Base-by-base conservation (phyloP, 1,140 invertebrate genomes). In the Trichonephila inaurata region DNA sequence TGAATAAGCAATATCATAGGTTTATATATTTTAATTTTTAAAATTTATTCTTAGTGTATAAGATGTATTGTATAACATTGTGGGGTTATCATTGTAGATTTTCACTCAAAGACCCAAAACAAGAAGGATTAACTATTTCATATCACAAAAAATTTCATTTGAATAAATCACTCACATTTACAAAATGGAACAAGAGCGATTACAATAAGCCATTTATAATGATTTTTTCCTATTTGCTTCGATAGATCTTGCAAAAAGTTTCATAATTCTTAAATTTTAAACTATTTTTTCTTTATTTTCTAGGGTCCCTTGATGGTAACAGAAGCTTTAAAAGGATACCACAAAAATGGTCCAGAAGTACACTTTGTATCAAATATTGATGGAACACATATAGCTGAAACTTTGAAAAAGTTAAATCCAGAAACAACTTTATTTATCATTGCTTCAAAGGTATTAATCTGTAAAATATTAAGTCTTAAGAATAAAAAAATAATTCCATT, bases 291-390 rank as follows among this genome's bases (percentile, higher is more conserved):
- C 0, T 51, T 40, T 14, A 51, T 89, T 51, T 72, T 85, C 16
- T 95, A 98, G 97, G 99, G 99, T 51, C 99, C 99, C 2, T 96
- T 99, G 33, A 99, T 99, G 99, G 99, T 99, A 14, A 99, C 99
- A 0, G 99, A 99, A 96, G 99, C 99, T 6, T 96, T 99, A 44
- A 99, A 99, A 95, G 97, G 98, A 18, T 99, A 98, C 96, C 95
- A 96, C 58, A 81, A 33, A 19, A 77, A 24, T 95, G 98, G 99
- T 18, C 97, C 99, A 19, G 97, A 97, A 95, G 97, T 99, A 61
- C 99, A 99, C 96, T 99, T 99, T 96, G 98, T 99, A 0, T 99
- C 99, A 2, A 99, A 99, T 95, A 99, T 99, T 95, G 99, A 99
- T 97, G 99, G 99, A 51, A 99, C 99, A 24, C 99, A 99, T 96